Evolutionary conservation across 2,888 invertebrate genomes (phyloP).

Genomic region (Meteorus colon): DNA sequence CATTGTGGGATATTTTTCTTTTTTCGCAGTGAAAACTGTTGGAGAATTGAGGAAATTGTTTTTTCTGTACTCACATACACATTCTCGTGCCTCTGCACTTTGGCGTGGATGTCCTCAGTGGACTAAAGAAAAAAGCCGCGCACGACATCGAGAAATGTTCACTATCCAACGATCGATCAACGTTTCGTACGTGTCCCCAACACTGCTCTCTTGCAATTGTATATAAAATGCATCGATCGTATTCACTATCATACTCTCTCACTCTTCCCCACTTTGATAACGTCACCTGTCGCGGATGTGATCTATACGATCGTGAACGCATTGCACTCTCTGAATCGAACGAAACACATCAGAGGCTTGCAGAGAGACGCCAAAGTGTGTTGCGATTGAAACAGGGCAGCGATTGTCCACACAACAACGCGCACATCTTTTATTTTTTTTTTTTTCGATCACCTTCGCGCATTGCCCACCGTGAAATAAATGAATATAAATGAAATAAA

Average conservation of each 20-base stretch:
- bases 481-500: conserved; percentile 28
- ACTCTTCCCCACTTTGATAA: background rate
- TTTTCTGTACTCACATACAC: background rate
- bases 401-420: conserved; percentile 18
- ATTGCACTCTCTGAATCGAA: background rate
- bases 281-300: conserved; percentile 21
- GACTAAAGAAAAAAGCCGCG: background rate
- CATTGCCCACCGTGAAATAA: conserved; percentile 15
- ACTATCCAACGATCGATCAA: conserved; percentile 15
- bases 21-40: background rate
- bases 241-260: background rate
- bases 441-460: conserved; percentile 15
- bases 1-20: background rate
- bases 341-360: conserved; percentile 20
- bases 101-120: background rate
- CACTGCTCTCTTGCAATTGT: conserved; percentile 9
- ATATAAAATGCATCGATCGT: conserved; percentile 4
- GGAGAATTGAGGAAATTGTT: background rate
- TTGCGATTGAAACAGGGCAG: conserved; percentile 23
- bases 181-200: conserved; percentile 12
- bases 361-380: conserved; percentile 18
- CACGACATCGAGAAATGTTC: background rate
- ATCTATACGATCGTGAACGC: conserved; percentile 25
- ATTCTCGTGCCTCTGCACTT: background rate
- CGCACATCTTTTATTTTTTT: background rate